phyloP scores from a whole-genome alignment of 1,140 invertebrate genomes.

The Rhyzopertha dominica region DNA sequence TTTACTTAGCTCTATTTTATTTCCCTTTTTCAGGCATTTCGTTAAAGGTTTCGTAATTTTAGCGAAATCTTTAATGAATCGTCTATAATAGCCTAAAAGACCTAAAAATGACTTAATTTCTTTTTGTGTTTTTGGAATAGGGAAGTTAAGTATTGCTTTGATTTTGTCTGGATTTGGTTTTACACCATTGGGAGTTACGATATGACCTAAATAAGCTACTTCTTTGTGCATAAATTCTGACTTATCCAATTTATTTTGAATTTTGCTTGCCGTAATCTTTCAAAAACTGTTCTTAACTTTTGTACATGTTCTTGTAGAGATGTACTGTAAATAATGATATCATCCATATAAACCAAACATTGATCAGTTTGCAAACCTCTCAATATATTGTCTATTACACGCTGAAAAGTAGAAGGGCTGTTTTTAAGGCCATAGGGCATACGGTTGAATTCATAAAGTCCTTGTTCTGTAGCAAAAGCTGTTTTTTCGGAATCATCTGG shows the following conservation, averaged over 20 bases:
- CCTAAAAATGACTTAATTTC: constrained; percentile 17
- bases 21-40: constrained; percentile 3
- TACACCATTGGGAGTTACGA: constrained; percentile 36
- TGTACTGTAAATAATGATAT: constrained; percentile 29
- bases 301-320: constrained; percentile 15
- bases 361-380: constrained; percentile 31
- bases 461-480: constrained; percentile 35
- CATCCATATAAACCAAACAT: constrained; percentile 37
- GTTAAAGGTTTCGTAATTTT: constrained; percentile 11
- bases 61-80: constrained; percentile 12
- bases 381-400: constrained; percentile 44
- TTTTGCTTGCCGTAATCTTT: constrained; percentile 31
- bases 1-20: background rate
- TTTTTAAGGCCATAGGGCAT: constrained; percentile 46
- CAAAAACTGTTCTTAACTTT: constrained; percentile 36
- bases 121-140: constrained; percentile 33
- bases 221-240: constrained; percentile 40
- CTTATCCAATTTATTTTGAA: constrained; percentile 40
- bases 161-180: constrained; percentile 39
- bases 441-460: constrained; percentile 41
- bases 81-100: constrained; percentile 15
- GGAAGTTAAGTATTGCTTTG: constrained; percentile 33
- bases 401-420: constrained; percentile 46
- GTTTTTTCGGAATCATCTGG: constrained; percentile 33
- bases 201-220: constrained; percentile 39